These are phyloP conservation scores for Hippopotamus amphibius DNA, from an alignment of 2,113 vertebrate species.

Conservation along the genomic window DNA sequence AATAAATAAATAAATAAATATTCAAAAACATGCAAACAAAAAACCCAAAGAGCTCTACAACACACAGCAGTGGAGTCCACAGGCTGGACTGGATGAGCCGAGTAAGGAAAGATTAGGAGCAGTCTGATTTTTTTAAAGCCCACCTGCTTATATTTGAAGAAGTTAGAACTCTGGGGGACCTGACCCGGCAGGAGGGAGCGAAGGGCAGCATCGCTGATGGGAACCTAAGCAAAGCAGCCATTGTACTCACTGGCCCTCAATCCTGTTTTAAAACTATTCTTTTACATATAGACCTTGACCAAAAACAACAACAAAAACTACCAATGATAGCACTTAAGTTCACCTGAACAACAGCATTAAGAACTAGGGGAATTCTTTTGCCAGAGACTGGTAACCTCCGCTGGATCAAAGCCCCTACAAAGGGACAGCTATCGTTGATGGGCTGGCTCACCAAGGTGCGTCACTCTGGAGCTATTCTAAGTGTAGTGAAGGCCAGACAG, in stretches of 20 bases:
- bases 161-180: neutral
- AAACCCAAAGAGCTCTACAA: neutral
- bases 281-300: neutral
- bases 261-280: neutral
- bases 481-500: no score
- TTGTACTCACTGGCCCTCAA: neutral
- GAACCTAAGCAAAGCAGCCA: neutral
- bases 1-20: no score
- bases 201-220: accelerated
- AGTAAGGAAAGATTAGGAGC: no score
- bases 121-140: neutral
- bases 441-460: neutral
- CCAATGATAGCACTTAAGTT: neutral
- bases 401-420: neutral
- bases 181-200: neutral
- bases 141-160: neutral
- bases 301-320: neutral
- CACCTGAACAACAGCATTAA: neutral
- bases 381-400: neutral
- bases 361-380: neutral
- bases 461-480: neutral
- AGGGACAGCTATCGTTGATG: accelerated
- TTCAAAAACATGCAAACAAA: no score
- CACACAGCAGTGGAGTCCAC: accelerated
- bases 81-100: no score